These are phyloP conservation scores for Microctenopoma steveboyesi DNA, from an alignment of 2,797 vertebrate species.

Conservation along the genomic window DNA sequence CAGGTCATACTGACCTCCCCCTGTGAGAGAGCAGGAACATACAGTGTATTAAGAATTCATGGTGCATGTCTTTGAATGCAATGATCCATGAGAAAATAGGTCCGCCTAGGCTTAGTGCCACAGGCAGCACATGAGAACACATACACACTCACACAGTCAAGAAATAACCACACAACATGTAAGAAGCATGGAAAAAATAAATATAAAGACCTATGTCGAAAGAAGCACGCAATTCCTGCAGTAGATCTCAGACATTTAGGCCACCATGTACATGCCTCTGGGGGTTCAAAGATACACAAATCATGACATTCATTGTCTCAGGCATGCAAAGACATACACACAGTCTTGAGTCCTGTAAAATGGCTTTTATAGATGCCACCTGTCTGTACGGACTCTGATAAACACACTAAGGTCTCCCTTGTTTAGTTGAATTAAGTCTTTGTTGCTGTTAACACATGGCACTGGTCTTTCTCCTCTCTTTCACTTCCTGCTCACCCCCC, in stretches of 20 bases:
- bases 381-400: constrained; percentile 57
- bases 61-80: constrained; percentile 50
- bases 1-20: constrained; percentile 34
- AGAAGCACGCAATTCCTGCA: constrained; percentile 20
- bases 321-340: constrained; percentile 32
- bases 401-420: constrained; percentile 38
- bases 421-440: constrained; percentile 49
- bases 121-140: background rate
- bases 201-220: constrained; percentile 13
- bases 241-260: background rate
- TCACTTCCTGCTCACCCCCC: constrained; percentile 26
- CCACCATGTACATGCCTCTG: constrained; percentile 25
- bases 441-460: constrained; percentile 54
- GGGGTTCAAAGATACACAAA: constrained; percentile 40
- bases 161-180: background rate
- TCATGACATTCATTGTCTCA: constrained; percentile 52
- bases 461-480: constrained; percentile 25
- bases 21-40: constrained; percentile 42
- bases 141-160: background rate
- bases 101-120: constrained; percentile 10
- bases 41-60: constrained; percentile 62
- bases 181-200: constrained; percentile 22
- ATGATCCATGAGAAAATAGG: constrained; percentile 43
- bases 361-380: constrained; percentile 60
- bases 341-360: constrained; percentile 27